A percentile compares a stretch with the other conserved stretches of the same genome.
Conservation (phyloP, 2,888 invertebrate genomes). For the Allophyes oxyacanthae region DNA sequence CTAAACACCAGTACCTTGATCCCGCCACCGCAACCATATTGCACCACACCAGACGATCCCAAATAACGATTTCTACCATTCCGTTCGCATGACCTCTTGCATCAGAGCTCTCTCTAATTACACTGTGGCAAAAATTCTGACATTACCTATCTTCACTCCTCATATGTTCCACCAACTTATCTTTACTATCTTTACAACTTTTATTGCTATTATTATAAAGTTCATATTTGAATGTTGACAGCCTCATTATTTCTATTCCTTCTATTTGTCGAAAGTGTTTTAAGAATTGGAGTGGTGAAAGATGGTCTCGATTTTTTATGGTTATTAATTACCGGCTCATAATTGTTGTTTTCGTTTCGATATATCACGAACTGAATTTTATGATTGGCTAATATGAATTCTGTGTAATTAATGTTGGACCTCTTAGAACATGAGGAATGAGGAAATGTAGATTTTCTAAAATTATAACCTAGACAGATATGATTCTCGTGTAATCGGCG, state of each 20-base stretch:
- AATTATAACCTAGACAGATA: conserved; percentile 22
- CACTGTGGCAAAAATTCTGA: conserved; percentile 81
- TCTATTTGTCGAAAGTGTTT: conserved; percentile 71
- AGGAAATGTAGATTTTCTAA: conserved; percentile 28
- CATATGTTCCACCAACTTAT: conserved; percentile 61
- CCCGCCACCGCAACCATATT: conserved; percentile 36
- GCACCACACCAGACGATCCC: conserved; percentile 53
- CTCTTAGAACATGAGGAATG: conserved; percentile 26
- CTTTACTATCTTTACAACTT: conserved; percentile 39
- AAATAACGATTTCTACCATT: conserved; percentile 77
- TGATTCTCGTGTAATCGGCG: conserved; percentile 14
- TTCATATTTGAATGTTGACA: conserved; percentile 64
- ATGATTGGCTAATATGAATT: conserved; percentile 55
- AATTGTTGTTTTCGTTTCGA: conserved; percentile 57
- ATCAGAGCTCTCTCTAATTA: conserved; percentile 82
- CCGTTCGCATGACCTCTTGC: conserved; percentile 85
- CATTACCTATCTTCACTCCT: conserved; percentile 70
- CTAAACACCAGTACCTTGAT: conserved; percentile 1
- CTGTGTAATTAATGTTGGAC: conserved; percentile 45
- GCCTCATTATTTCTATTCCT: conserved; percentile 77
- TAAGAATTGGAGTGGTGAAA: conserved; percentile 67
- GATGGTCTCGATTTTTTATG: conserved; percentile 65
- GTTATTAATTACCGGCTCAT: conserved; percentile 56
- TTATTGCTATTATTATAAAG: conserved; percentile 49
- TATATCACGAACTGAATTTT: conserved; percentile 49